These are phyloP conservation scores for Notodonta dromedarius DNA, from an alignment of 2,888 invertebrate species.

Conservation along the genomic window DNA sequence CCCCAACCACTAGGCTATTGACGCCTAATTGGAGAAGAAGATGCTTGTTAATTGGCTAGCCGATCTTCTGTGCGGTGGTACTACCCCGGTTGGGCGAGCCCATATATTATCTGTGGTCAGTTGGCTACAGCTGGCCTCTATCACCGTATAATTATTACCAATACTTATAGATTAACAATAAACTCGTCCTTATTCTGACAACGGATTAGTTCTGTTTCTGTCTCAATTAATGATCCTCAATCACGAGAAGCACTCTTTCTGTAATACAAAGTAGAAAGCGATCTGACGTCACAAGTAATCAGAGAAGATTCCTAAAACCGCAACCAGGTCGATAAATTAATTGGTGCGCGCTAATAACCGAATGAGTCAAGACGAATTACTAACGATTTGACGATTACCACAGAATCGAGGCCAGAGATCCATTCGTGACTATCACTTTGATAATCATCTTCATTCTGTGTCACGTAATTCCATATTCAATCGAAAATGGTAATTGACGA, in stretches of 20 bases:
- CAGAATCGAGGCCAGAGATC: slow-evolving; percentile 26
- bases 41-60: no score
- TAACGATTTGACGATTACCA: slow-evolving; percentile 35
- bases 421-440: slow-evolving; percentile 19
- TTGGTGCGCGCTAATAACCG: slow-evolving; percentile 33
- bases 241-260: not conserved
- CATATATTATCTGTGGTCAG: no score
- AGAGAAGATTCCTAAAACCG: slow-evolving; percentile 22
- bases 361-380: slow-evolving; percentile 33
- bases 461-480: slow-evolving; percentile 11
- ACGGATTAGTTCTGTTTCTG: no score
- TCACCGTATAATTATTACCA: no score
- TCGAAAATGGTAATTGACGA: slow-evolving; percentile 15
- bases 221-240: no score
- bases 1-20: no score
- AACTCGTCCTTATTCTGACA: no score
- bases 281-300: slow-evolving; percentile 24
- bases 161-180: no score
- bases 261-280: not conserved
- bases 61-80: no score
- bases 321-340: slow-evolving; percentile 30
- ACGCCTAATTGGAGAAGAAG: no score
- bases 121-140: no score
- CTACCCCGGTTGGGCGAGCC: no score
- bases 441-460: slow-evolving; percentile 8